Evolutionary conservation across 2,888 invertebrate genomes (phyloP), one percentile per base, ranked within the genome.

Genomic region (Agrilus biguttatus): DNA sequence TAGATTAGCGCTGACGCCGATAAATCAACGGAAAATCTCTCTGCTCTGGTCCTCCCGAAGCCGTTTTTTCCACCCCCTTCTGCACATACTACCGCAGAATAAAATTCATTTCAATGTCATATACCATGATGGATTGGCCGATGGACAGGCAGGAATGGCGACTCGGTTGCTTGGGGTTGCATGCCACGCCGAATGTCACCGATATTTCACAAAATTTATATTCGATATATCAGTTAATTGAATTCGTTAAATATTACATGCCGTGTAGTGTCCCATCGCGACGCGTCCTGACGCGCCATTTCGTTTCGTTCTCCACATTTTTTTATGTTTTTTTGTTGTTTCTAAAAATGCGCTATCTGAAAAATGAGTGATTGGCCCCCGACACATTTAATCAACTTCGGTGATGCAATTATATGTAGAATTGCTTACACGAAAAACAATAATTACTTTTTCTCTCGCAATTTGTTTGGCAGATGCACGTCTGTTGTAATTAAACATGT

Each of bases 1-100:
- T 64, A 66, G 66, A 67, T 67, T 67, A 65, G 64, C 63, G 57
- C 61, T 63, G 65, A 65, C 65, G 64, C 57, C 61, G 57, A 66
- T 66, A 66, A 66, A 66, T 67, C 65, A 67, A 65, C 61, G 59
- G 62, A 63, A 64, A 65, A 65, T 64, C 65, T 61, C 54, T 58
- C 62, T 59, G 58, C 58, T 57, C 54, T 51, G 51, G 51, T 48
- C 49, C 48, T 45, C 44, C 40, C 19, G 33, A 33, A 13, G 40
- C 34, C 14, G 43, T 37, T 23, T 32, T 47, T 45, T 45, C 47
- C 45, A 37, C 44, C 46, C 40, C 39, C 34, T 35, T 47, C 48
- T 56, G 57, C 59, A 54, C 60, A 61, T 62, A 59, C 62, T 61
- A 62, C 61, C 63, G 58, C 61, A 62, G 58, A 63, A 63, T 62